Conservation (phyloP, 2,888 invertebrate genomes). For the Nysson spinosus region DNA sequence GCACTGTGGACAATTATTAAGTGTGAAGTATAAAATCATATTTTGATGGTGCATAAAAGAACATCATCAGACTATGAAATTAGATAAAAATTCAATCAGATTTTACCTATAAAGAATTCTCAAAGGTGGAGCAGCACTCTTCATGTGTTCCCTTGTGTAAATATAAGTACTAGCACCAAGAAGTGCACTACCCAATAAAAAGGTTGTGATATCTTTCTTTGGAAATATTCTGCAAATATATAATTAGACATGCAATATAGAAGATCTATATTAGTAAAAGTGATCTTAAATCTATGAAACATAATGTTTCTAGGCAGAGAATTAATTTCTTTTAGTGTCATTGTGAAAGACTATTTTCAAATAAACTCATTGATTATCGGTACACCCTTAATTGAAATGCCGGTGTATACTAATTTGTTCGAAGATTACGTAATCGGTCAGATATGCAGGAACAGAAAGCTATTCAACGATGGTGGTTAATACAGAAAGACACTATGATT, state of each 20-base stretch:
- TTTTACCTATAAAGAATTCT: constrained; percentile 84
- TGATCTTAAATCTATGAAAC: too few relatives aligned
- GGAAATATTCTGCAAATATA: constrained; percentile 83
- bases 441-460: constrained; percentile 6
- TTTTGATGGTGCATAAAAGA: background rate
- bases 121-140: constrained; percentile 81
- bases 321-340: too few relatives aligned
- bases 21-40: constrained; percentile 19
- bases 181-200: constrained; percentile 88
- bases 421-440: constrained; percentile 36
- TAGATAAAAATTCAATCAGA: background rate
- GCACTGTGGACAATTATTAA: constrained; percentile 77
- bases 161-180: constrained; percentile 91
- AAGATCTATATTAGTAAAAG: too few relatives aligned
- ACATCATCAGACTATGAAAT: too few relatives aligned
- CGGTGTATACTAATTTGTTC: background rate
- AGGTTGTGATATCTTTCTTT: constrained; percentile 87
- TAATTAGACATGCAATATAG: too few relatives aligned
- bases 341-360: too few relatives aligned
- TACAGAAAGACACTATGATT: background rate
- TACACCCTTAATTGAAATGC: too few relatives aligned
- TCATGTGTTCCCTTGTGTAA: constrained; percentile 88
- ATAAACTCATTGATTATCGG: too few relatives aligned
- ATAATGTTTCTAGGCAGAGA: too few relatives aligned
- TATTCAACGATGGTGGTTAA: constrained; percentile 16